A percentile compares a stretch with the other conserved stretches of the same genome.
Conservation (phyloP, 2,113 vertebrate species). For the Elephas maximus region DNA sequence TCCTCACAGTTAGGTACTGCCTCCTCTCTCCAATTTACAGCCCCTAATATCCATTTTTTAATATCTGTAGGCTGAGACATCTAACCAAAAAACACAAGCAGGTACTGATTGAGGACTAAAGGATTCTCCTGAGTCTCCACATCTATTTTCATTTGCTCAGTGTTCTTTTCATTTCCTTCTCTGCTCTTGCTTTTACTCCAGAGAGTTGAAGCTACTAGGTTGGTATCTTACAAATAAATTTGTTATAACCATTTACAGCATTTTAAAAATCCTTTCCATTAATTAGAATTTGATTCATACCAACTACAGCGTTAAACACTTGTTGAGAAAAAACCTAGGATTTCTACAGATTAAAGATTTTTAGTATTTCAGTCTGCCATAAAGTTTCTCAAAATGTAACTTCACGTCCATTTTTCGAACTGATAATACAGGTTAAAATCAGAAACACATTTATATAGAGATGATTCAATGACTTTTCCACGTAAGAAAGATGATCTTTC, state of each 20-base stretch:
- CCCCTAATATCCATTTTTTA: not conserved
- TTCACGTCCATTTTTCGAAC: not conserved
- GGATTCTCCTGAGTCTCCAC: not conserved
- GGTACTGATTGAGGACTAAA: not conserved
- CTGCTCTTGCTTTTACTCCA: not conserved
- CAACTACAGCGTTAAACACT: not conserved
- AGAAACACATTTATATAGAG: not conserved
- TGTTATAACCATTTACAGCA: not conserved
- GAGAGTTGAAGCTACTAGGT: not conserved
- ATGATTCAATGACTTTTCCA: not conserved
- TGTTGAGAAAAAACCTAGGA: not conserved
- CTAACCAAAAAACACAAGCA: not conserved
- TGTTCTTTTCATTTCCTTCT: not conserved
- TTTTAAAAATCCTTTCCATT: not conserved
- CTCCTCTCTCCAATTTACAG: not conserved
- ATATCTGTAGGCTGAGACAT: not conserved
- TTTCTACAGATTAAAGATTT: not conserved
- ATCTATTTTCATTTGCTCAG: not conserved
- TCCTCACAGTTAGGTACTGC: not conserved
- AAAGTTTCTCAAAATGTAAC: not conserved
- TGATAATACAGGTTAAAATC: not conserved
- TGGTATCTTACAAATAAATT: not conserved
- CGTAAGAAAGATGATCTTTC: not conserved
- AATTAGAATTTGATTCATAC: not conserved
- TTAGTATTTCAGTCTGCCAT: not conserved